Conservation (phyloP, 1,140 invertebrate species). For the Coptotermes formosanus region DNA sequence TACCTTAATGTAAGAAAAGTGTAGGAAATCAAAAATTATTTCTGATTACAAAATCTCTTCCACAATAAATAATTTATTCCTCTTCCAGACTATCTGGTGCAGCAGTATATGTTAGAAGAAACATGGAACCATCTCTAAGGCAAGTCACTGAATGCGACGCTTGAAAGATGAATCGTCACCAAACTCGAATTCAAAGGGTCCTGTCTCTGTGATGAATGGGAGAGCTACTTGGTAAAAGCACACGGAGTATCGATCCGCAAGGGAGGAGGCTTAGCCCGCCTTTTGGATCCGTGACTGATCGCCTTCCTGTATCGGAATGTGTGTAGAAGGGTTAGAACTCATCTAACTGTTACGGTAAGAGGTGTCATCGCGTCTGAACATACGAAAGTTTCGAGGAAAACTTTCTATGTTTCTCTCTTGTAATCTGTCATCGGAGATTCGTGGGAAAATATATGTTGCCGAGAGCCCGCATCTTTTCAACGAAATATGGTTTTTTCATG, state of each 20-base stretch:
- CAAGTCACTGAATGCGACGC: not conserved
- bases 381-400: too few species aligned
- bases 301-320: not conserved
- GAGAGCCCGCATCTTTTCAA: too few species aligned
- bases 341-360: not conserved
- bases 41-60: too few species aligned
- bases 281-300: constrained; percentile 1
- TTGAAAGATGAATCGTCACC: constrained; percentile 19
- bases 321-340: not conserved
- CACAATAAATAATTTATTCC: too few species aligned
- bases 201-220: constrained; percentile 12
- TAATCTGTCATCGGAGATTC: too few species aligned
- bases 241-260: not conserved
- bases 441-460: too few species aligned
- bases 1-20: too few species aligned
- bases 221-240: not conserved
- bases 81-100: too few species aligned
- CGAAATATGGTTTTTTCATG: too few species aligned
- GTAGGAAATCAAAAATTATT: too few species aligned
- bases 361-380: not conserved
- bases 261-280: not conserved
- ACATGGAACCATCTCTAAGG: not conserved
- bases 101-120: not conserved
- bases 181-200: not conserved
- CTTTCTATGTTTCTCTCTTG: too few species aligned